A percentile compares a stretch with the other conserved stretches of the same genome.
Conservation (phyloP, 37 sponge, comb jelly and placozoan species). For the Beroe forskalii region DNA sequence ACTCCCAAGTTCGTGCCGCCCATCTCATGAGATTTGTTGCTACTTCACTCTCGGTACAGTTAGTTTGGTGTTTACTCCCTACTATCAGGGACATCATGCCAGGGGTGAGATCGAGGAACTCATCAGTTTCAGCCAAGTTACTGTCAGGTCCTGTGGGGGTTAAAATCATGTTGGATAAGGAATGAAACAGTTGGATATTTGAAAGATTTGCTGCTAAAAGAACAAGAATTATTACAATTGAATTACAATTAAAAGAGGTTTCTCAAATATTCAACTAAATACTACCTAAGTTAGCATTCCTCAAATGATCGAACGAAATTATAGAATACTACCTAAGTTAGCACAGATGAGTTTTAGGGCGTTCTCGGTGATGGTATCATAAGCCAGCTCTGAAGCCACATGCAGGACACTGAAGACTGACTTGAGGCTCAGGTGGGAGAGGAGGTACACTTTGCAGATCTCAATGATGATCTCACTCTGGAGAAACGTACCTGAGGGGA, state of each 20-base stretch:
- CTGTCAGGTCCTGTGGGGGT: neutral
- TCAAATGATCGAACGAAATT: too few species aligned
- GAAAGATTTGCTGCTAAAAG: too few species aligned
- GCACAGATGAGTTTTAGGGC: slow-evolving; percentile 27
- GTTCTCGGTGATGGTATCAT: slow-evolving; percentile 1
- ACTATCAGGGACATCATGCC: neutral
- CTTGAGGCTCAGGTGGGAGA: neutral
- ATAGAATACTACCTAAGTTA: slow-evolving; percentile 23
- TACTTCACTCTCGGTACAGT: slow-evolving; percentile 38
- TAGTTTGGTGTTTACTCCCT: neutral
- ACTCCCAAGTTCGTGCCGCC: slow-evolving; percentile 54
- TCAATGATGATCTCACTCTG: neutral
- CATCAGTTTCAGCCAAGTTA: slow-evolving; percentile 16
- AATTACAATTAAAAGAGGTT: too few species aligned
- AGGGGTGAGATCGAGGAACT: slow-evolving; percentile 31
- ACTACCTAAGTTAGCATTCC: neutral
- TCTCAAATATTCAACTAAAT: too few species aligned
- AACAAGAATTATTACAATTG: too few species aligned
- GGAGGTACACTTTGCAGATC: slow-evolving; percentile 6
- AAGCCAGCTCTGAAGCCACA: slow-evolving; percentile 23
- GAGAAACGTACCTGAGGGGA: slow-evolving; percentile 30
- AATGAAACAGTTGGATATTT: neutral
- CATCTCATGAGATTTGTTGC: neutral
- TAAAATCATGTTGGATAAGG: too few species aligned
- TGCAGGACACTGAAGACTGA: neutral